phyloP scores from a whole-genome alignment of 2,797 vertebrate genomes.

The Neoniphon sammara region DNA sequence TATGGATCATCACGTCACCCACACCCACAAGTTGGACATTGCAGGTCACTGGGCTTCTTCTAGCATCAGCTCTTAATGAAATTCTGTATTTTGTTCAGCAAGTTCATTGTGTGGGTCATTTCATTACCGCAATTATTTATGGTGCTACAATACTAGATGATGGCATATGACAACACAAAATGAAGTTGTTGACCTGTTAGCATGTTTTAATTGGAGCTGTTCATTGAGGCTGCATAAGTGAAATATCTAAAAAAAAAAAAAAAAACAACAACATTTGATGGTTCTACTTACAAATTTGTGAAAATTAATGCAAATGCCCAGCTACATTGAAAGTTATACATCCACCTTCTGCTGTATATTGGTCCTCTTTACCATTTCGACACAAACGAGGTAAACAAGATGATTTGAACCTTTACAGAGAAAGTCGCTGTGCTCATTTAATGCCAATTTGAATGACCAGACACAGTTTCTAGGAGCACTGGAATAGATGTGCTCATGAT shows the following conservation, averaged over 20 bases:
- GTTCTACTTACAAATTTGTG: neutral
- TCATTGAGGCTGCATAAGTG: neutral
- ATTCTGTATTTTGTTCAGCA: slow-evolving; percentile 39
- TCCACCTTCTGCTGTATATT: neutral
- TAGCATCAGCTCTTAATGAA: slow-evolving; percentile 54
- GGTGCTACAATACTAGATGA: slow-evolving; percentile 31
- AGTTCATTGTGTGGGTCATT: slow-evolving; percentile 43
- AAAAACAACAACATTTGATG: neutral
- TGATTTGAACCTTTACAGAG: neutral
- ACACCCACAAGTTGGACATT: slow-evolving; percentile 30
- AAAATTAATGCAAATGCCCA: neutral
- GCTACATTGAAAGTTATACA: neutral
- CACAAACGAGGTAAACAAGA: neutral
- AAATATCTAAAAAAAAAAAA: neutral
- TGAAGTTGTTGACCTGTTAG: slow-evolving; percentile 33
- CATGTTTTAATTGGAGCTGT: slow-evolving; percentile 8
- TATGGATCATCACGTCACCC: slow-evolving; percentile 39
- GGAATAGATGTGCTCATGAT: neutral
- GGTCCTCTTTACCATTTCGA: neutral
- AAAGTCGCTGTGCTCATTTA: neutral
- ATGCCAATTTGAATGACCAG: neutral
- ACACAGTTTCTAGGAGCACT: slow-evolving; percentile 6
- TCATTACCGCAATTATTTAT: slow-evolving; percentile 41
- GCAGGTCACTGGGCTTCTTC: slow-evolving; percentile 44
- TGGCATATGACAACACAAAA: slow-evolving; percentile 25